Evolutionary conservation across 1,140 invertebrate genomes (phyloP).

Genomic region (Microplitis mediator): DNA sequence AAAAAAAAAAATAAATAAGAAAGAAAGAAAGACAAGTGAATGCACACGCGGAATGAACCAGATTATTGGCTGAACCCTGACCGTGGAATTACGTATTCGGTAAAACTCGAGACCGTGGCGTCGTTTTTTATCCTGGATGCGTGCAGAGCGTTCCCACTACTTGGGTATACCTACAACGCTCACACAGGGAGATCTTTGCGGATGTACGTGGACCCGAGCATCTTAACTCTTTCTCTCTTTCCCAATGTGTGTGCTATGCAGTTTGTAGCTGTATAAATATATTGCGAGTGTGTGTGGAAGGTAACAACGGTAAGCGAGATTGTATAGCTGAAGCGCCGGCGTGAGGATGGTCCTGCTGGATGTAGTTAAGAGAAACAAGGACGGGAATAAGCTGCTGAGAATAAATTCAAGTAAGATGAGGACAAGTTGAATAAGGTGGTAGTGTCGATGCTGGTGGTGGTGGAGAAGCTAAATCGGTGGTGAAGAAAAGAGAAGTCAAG

Average conservation of each 20-base stretch:
- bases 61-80: conserved; percentile 55
- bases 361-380: conserved; percentile 27
- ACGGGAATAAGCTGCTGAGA: conserved; percentile 19
- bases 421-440: conserved; percentile 31
- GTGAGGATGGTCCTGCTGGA: conserved; percentile 37
- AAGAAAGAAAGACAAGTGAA: conserved; percentile 26
- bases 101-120: conserved; percentile 36
- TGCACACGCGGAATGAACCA: conserved; percentile 43
- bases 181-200: conserved; percentile 6
- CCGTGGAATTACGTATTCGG: conserved; percentile 52
- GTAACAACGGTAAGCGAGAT: conserved; percentile 7
- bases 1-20: background rate
- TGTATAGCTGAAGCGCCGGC: conserved; percentile 26
- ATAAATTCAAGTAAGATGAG: conserved; percentile 22
- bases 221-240: background rate
- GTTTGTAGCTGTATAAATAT: background rate
- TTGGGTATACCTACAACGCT: background rate
- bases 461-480: conserved; percentile 11
- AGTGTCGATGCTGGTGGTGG: conserved; percentile 21
- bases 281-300: background rate
- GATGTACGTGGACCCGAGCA: conserved; percentile 4
- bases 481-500: conserved; percentile 10
- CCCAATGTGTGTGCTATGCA: background rate
- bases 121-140: conserved; percentile 36
- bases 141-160: conserved; percentile 21